Evolutionary conservation across 2,113 vertebrate species (phyloP), one percentile per base, ranked within the genome.

Genomic region (Oncorhynchus masou): DNA sequence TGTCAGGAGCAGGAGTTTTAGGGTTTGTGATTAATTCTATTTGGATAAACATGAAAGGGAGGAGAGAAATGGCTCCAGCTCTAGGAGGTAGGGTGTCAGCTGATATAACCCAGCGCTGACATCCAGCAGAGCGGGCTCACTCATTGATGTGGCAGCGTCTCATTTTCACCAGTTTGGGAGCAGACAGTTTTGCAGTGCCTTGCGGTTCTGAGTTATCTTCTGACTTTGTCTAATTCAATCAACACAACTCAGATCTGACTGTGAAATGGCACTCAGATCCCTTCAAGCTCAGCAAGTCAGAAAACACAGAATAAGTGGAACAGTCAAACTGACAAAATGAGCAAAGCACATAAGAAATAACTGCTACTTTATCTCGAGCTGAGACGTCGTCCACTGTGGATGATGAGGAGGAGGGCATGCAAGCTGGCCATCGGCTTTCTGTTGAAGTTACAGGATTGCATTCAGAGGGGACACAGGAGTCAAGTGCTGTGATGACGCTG

Each of bases 161-260:
- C 89, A 82, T 89, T 93, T 89, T 91, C 87, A 90, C 88, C 90
- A 88, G 88, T 90, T 90, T 90, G 91, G 89, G 84, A 92, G 87
- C 88, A 88, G 88, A 92, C 92, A 91, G 92, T 93, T 94, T 88
- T 90, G 89, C 91, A 87, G 90, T 88, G 90, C 89, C 90, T 91
- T 85, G 90, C 90, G 85, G 86, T 92, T 90, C 90, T 90, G 93
- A 94, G 93, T 94, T 94, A 94, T 92, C 90, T 88, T 89, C 91
- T 82, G 86, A 92, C 92, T 92, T 93, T 90, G 91, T 92, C 93
- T 93, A 92, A 93, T 92, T 93, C 91, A 94, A 92, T 93, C 92
- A 94, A 91, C 89, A 90, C 89, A 86, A 92, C 88, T 92, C 91
- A 86, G 89, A 92, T 93, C 89, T 90, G 89, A 85, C 87, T 88